These are phyloP conservation scores for Calyptomena viridis DNA, from an alignment of 2,113 vertebrate genomes.

Conservation along the genomic window DNA sequence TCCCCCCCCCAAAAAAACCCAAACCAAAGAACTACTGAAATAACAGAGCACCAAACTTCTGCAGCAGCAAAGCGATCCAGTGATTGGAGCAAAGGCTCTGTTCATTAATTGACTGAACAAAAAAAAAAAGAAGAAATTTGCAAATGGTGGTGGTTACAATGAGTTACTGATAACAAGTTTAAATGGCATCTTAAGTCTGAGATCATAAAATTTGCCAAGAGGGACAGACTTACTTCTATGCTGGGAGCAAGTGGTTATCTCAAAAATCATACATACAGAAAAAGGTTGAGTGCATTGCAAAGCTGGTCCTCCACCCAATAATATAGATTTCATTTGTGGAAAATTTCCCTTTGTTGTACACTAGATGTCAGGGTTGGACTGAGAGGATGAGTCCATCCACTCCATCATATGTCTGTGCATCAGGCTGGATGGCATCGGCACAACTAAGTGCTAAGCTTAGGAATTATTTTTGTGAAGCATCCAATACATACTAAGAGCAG, in stretches of 20 bases:
- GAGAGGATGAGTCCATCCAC: background rate
- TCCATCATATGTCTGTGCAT: rapidly evolving
- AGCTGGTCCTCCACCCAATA: background rate
- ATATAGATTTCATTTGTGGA: background rate
- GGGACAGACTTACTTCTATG: background rate
- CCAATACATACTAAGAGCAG: background rate
- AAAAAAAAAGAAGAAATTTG: background rate
- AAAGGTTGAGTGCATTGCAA: background rate
- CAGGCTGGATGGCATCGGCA: background rate
- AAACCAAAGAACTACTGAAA: background rate
- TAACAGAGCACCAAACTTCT: background rate
- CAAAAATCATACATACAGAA: background rate
- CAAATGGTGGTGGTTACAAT: background rate
- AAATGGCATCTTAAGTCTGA: background rate
- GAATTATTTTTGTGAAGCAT: background rate
- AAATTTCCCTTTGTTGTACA: background rate
- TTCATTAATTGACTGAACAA: background rate
- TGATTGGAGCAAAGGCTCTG: background rate
- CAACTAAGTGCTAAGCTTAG: background rate
- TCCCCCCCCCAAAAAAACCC: background rate
- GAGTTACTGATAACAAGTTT: background rate
- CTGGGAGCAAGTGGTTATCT: background rate
- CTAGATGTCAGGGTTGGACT: conserved; percentile 47
- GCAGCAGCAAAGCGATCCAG: background rate
- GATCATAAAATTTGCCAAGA: background rate